These are phyloP conservation scores for Aspidiotus rigidus DNA, from an alignment of 2,888 invertebrate genomes.

Conservation along the genomic window DNA sequence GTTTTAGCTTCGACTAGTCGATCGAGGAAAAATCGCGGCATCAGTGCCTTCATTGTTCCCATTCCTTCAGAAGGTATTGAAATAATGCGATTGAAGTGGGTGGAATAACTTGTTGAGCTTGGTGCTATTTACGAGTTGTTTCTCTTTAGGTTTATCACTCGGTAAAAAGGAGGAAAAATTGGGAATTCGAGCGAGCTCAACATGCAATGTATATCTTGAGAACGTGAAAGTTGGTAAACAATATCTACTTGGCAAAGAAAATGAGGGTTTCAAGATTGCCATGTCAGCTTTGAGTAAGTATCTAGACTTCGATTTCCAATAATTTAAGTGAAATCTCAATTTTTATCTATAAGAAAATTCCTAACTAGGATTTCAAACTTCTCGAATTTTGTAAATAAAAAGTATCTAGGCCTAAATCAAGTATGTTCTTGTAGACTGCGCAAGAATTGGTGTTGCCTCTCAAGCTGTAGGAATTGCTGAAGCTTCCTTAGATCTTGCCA, in stretches of 20 bases:
- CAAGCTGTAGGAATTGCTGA: conserved; percentile 68
- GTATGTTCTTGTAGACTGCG: conserved; percentile 51
- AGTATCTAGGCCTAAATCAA: neutral
- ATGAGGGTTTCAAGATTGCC: conserved; percentile 63
- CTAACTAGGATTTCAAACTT: neutral
- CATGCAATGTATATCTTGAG: conserved; percentile 58
- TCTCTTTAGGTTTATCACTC: conserved; percentile 47
- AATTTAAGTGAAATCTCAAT: neutral
- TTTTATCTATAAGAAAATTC: neutral
- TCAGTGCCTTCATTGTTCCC: conserved; percentile 59
- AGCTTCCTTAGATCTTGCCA: conserved; percentile 63
- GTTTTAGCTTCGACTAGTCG: conserved; percentile 63
- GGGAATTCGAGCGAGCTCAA: conserved; percentile 63
- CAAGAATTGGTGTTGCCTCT: conserved; percentile 63
- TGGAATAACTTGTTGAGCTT: neutral
- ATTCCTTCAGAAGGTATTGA: conserved; percentile 50
- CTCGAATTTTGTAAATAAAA: neutral
- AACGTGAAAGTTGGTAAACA: conserved; percentile 54
- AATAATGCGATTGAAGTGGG: too few species aligned
- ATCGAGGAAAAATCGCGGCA: conserved; percentile 55
- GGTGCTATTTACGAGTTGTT: neutral
- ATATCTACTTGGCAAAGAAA: conserved; percentile 50
- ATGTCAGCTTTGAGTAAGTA: conserved; percentile 46
- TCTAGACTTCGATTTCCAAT: neutral
- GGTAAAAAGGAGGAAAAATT: conserved; percentile 63